Base-by-base conservation (phyloP, 2,113 vertebrate species). In the Aramus guarauna region DNA sequence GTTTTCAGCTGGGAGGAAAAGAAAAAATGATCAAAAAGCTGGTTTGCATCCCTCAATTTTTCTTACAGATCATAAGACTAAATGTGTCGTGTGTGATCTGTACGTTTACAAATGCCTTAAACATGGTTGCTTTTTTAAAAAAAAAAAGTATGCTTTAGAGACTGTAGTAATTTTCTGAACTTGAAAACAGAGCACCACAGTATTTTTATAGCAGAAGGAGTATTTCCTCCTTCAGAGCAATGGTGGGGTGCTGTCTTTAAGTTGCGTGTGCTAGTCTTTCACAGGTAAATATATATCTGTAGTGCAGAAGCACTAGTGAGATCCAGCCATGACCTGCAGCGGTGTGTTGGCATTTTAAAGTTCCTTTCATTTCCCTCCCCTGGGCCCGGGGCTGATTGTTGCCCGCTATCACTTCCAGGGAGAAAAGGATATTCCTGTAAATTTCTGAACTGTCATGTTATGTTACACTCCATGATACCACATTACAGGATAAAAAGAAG, bases 361-460 rank as follows among this genome's bases (percentile, higher is more conserved):
- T 56, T 82, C 36, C 58, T 79, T 82, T 75, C 15, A 6, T 78
- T 88, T 37, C 45, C 34, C 21, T 87, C 64, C 43, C 76, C 30
- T 27, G 60, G 48, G 88, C 55, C 72, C 16, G 0, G 23, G 79
- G 45, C 76, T 86, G 76, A 26, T 81, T 62, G 81, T 59, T 92
- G 73, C 66, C 90, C 8, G 8, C 91, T 95, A n/a, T 96, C 82
- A 52, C 37, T 90, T 92, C 84, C 64, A 90, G 75, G 52, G 64
- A 85, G 48, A 75, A 92, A 88, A 88, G 86, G 60, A 9, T 91
- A 93, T 91, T 91, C 87, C 92, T 94, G 47, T 95, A 85, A 15
- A 68, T 92, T 93, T 92, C 78, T 77, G 37, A 94, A 34, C 87
- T 94, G 92, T 94, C 91, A 85, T 87, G 88, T 95, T 92, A 17